These are phyloP conservation scores for Leptosomus discolor DNA, from an alignment of 2,113 vertebrate genomes.

Conservation along the genomic window DNA sequence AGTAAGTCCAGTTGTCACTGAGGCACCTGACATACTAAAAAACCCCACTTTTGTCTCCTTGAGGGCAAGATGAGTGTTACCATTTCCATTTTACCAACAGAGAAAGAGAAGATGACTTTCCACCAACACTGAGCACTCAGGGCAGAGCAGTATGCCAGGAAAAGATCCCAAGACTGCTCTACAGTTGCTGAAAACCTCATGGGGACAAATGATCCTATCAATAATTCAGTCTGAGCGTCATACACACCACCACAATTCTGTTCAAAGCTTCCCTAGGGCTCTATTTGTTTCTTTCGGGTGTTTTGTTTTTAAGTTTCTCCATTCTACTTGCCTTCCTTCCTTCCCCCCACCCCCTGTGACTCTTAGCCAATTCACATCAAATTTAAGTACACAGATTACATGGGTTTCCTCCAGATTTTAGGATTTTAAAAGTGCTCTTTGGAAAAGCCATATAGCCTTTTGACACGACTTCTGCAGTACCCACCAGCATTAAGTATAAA, in stretches of 20 bases:
- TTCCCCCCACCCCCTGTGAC: fast-evolving
- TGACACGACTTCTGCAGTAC: background rate
- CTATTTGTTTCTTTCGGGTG: background rate
- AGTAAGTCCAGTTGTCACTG: background rate
- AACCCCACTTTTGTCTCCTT: background rate
- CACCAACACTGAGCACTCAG: background rate
- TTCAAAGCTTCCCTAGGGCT: background rate
- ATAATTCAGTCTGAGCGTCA: background rate
- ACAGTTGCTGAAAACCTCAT: background rate
- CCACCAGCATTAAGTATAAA: background rate
- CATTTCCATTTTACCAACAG: background rate
- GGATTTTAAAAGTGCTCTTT: background rate
- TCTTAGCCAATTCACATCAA: background rate
- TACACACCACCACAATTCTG: background rate
- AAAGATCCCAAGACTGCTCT: background rate
- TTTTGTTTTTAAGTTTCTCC: background rate
- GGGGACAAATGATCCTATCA: background rate
- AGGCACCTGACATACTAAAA: background rate
- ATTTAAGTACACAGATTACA: background rate
- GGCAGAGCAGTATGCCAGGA: background rate
- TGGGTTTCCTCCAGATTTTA: background rate
- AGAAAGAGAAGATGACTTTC: background rate
- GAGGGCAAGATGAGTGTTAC: background rate
- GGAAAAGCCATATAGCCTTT: background rate
- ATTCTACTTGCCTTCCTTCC: background rate